A percentile compares a stretch with the other conserved stretches of the same genome.
Evolutionary conservation across 1,140 invertebrate species (phyloP).

Genomic region (Drosophila quadrilineata): DNA sequence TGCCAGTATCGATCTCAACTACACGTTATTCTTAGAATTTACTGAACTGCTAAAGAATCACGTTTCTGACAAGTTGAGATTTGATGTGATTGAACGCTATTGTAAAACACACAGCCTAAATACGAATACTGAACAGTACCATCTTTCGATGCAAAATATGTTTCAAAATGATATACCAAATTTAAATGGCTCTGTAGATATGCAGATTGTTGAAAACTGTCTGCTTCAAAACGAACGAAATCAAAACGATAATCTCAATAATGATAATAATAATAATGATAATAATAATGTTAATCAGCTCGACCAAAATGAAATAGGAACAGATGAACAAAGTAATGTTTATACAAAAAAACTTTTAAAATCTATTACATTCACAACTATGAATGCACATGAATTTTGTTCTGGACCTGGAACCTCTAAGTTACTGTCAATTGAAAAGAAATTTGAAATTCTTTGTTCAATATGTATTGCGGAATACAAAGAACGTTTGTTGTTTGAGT

Average conservation of each 20-base stretch:
- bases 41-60: neutral
- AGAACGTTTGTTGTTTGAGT: neutral
- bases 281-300: too few species aligned
- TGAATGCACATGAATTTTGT: constrained; percentile 38
- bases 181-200: too few species aligned
- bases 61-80: constrained; percentile 9
- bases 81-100: constrained; percentile 29
- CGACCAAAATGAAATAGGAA: neutral
- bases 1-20: constrained; percentile 30
- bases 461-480: constrained; percentile 36
- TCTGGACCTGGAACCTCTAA: constrained; percentile 29
- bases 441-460: constrained; percentile 22
- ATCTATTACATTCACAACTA: constrained; percentile 19
- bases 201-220: too few species aligned
- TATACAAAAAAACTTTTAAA: constrained; percentile 15
- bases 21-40: constrained; percentile 26
- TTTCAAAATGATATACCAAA: too few species aligned
- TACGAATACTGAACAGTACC: neutral
- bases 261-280: neutral
- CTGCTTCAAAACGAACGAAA: too few species aligned
- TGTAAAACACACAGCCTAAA: constrained; percentile 17
- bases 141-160: too few species aligned
- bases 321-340: constrained; percentile 7
- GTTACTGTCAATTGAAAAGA: constrained; percentile 19
- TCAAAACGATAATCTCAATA: neutral